Conservation (phyloP, 2,888 invertebrate species). For the Therioaphis trifolii region DNA sequence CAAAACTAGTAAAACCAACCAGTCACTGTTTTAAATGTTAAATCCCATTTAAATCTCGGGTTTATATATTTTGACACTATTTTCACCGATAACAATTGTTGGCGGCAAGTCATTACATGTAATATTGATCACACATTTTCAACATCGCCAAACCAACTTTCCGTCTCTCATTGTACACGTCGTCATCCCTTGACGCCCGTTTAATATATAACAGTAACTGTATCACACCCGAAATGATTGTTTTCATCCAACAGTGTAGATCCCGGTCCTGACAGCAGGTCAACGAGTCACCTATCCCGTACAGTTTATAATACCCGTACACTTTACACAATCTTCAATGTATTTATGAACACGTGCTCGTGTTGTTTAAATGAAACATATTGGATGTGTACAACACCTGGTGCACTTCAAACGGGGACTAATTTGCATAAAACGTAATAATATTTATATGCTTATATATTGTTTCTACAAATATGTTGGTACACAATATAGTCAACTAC, state of each 20-base stretch:
- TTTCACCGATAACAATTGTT: no score
- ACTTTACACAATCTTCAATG: conserved; percentile 36
- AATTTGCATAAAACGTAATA: conserved; percentile 49
- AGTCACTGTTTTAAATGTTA: neutral
- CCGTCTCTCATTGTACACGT: neutral
- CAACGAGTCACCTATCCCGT: conserved; percentile 18
- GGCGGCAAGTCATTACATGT: neutral
- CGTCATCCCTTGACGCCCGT: conserved; percentile 15
- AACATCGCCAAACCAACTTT: neutral
- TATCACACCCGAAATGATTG: conserved; percentile 40
- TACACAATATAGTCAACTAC: no score
- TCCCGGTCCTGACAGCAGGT: conserved; percentile 38
- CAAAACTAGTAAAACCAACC: neutral
- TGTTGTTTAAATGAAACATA: conserved; percentile 39
- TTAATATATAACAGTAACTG: neutral
- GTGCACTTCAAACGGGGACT: conserved; percentile 33
- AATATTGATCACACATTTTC: no score
- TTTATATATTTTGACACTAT: no score
- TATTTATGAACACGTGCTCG: conserved; percentile 42
- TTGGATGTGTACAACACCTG: conserved; percentile 41
- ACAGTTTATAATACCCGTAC: conserved; percentile 19
- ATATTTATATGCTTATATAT: no score
- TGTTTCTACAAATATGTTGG: neutral
- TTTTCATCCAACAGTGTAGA: conserved; percentile 21
- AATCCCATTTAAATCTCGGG: no score